Conservation (phyloP, 1,140 invertebrate species). For the Streblospio benedicti region DNA sequence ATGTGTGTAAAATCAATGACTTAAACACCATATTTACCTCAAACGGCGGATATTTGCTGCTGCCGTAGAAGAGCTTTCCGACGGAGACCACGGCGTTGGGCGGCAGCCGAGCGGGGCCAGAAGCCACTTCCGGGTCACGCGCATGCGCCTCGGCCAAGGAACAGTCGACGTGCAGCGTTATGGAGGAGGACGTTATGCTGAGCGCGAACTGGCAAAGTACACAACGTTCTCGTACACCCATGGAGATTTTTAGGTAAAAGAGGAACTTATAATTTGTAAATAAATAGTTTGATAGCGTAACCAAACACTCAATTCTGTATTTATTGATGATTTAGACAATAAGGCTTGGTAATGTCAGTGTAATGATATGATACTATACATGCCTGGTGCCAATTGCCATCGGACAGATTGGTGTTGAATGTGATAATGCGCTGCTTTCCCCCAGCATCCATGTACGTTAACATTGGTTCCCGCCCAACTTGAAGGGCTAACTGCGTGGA, state of each 20-base stretch:
- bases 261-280: too few species aligned
- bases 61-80: slow-evolving; percentile 1
- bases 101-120: background rate
- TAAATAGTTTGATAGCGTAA: too few species aligned
- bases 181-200: too few species aligned
- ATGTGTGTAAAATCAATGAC: too few species aligned
- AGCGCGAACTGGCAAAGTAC: too few species aligned
- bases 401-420: slow-evolving; percentile 25
- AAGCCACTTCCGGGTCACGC: background rate
- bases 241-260: too few species aligned
- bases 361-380: slow-evolving; percentile 31
- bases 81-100: slow-evolving; percentile 9
- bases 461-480: slow-evolving; percentile 19
- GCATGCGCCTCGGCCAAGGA: slow-evolving; percentile 24
- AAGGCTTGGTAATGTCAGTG: too few species aligned
- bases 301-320: too few species aligned
- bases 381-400: slow-evolving; percentile 31
- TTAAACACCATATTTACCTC: background rate
- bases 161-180: slow-evolving; percentile 34
- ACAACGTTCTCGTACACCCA: too few species aligned
- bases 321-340: too few species aligned
- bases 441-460: slow-evolving; percentile 24
- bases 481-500: slow-evolving; percentile 19
- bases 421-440: slow-evolving; percentile 7
- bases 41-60: slow-evolving; percentile 10